phyloP scores from a whole-genome alignment of 2,797 vertebrate genomes.

The Channa striata region DNA sequence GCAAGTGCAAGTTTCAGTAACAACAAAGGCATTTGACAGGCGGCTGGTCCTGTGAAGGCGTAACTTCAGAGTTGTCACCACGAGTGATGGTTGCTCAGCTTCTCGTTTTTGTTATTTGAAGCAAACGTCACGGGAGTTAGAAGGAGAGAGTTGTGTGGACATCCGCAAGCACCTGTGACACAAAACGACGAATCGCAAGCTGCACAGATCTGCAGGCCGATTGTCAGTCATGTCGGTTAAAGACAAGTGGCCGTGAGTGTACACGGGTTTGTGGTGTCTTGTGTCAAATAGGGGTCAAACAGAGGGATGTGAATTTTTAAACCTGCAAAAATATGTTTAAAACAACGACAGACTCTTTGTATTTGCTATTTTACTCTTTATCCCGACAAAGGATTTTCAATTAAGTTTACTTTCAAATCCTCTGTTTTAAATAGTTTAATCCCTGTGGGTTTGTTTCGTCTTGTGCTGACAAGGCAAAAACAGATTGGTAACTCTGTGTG shows the following conservation, averaged over 20 bases:
- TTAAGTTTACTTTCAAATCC: too few relatives aligned
- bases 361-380: too few relatives aligned
- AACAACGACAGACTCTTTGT: not conserved
- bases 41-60: not conserved
- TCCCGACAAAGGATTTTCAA: too few relatives aligned
- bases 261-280: not conserved
- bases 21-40: not conserved
- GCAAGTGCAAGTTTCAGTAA: not conserved
- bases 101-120: not conserved
- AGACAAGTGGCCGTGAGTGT: not conserved
- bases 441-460: not conserved
- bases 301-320: too few relatives aligned
- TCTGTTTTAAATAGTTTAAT: too few relatives aligned
- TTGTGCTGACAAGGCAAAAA: not conserved
- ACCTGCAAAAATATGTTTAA: not conserved
- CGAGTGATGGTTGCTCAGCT: too few relatives aligned
- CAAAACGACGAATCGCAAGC: not conserved
- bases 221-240: constrained; percentile 4
- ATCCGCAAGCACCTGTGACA: not conserved
- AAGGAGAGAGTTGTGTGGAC: not conserved
- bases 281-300: not conserved
- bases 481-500: not conserved
- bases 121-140: not conserved
- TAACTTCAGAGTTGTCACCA: not conserved
- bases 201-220: constrained; percentile 2